Base-by-base conservation (phyloP, 1,140 invertebrate genomes). In the Microplitis demolitor region DNA sequence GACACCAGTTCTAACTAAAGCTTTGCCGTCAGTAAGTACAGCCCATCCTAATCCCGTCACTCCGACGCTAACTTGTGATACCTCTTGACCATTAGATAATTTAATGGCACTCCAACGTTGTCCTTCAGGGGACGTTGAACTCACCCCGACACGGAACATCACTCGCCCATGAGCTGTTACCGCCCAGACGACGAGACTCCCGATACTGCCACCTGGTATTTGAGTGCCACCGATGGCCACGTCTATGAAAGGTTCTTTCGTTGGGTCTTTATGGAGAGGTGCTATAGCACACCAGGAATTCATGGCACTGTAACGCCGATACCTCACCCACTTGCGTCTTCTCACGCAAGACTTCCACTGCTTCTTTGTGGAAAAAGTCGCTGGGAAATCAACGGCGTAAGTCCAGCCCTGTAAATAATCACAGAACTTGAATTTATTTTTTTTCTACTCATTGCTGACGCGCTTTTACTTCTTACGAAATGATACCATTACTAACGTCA, bases 251-350 rank as follows among this genome's bases (percentile, higher is more conserved):
- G 92, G 92, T 85, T 94, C 93, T 88, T 94, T 91, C 0, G 95
- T 95, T 45, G 94, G 91, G 89, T 96, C 94, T 88, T 95, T 94
- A 82, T 96, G 93, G 72, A 96, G 88, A 14, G 94, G 93, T 60
- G 94, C 93, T 81, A 97, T 94, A 58, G 93, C 93, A 88, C 95
- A 95, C 96, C 96, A 98, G 67, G 92, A 93, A 86, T 97, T 95
- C 82, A 95, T 91, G 13, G 95, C 94, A 85, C 92, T 93, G 83
- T 96, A 98, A 76, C 93, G 90, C 37, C 96, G 87, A 84, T 94
- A 95, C 66, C 96, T 89, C 76, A 94, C 91, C 95, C 96, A 97
- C 83, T 97, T 95, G 68, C 96, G 89, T 78, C 96, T 89, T 71
- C 96, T 90, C 0, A 98, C 96, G 88, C 93, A 96, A 11, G 95